A percentile compares a stretch with the other conserved stretches of the same genome.
These are phyloP conservation scores for Percopsis omiscomaycus DNA, from an alignment of 2,797 vertebrate genomes.

Conservation along the genomic window DNA sequence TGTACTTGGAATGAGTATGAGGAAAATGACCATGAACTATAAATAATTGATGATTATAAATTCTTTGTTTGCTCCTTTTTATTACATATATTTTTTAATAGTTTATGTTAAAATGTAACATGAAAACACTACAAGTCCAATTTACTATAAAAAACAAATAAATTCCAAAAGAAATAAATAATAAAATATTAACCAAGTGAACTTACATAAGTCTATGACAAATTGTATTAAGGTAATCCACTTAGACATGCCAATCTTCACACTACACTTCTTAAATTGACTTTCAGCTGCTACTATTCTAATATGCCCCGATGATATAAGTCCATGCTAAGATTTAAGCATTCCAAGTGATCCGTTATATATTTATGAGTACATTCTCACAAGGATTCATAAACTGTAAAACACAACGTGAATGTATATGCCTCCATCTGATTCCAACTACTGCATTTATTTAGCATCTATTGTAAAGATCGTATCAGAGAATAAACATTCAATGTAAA, in stretches of 20 bases:
- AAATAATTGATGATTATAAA: slow-evolving; percentile 72
- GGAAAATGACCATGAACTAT: slow-evolving; percentile 74
- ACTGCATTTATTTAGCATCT: background rate
- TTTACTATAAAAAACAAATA: slow-evolving; percentile 59
- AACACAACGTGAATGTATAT: background rate
- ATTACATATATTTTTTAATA: slow-evolving; percentile 63
- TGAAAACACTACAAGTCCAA: slow-evolving; percentile 61
- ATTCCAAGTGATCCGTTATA: background rate
- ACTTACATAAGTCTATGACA: slow-evolving; percentile 53
- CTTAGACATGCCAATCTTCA: no score
- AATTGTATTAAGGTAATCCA: slow-evolving; percentile 26
- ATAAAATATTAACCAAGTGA: slow-evolving; percentile 61
- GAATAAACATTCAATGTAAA: background rate
- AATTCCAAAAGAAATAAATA: slow-evolving; percentile 63
- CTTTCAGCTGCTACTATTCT: background rate
- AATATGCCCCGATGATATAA: background rate
- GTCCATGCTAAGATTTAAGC: background rate
- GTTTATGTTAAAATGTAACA: slow-evolving; percentile 68
- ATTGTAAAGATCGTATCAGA: background rate
- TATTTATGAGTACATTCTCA: background rate
- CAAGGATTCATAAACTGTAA: background rate
- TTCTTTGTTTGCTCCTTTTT: slow-evolving; percentile 58
- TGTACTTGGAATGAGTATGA: slow-evolving; percentile 76
- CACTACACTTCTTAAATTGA: no score
- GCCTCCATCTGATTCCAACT: background rate